Evolutionary conservation across 2,888 invertebrate genomes (phyloP), one percentile per base, ranked within the genome.

Genomic region (Volucella inflata): DNA sequence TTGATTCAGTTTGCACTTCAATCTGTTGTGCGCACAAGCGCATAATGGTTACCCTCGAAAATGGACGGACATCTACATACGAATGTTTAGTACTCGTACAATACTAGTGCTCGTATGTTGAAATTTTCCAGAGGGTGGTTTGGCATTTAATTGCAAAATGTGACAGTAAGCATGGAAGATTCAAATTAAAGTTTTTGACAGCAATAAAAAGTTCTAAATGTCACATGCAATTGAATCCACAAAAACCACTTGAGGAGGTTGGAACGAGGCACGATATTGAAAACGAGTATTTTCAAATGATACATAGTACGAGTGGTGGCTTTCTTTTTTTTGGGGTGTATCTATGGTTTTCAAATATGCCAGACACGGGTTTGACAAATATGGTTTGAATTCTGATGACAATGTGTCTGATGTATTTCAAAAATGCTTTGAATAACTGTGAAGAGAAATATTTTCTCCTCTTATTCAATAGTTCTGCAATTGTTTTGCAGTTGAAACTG

Each of bases 201-300:
- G 71, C 64, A 64, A 71, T 72, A 65, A 79, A 64, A 79, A 79
- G 51, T 78, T 64, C 36, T 50, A 72, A 79, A 79, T 65, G 57
- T 59, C 51, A 72, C 59, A 79, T 59, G 59, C 65, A 72, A 79
- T n/a, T 79, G 42, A 38, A 62, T 50, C 64, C 64, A 57, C 55
- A 71, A 71, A 55, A 62, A 60, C 62, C 30, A 30, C 57, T 57
- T 71, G n/a, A n/a, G n/a, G n/a, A n/a, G n/a, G n/a, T n/a, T 71
- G 62, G n/a, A 78, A 78, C 57, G 64, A 64, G 48, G 50, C 36
- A 48, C 30, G 50, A 57, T 30, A 71, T 59, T 64, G 64, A 46
- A 14, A 50, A 44, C 11, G 30, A 30, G 30, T 30, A 6, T 40
- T 59, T 40, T 16, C 36, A 16, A 30, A 30, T 6, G 30, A 6